Percentiles rank a stretch among this genome's conserved stretches.
Evolutionary conservation across 2,888 invertebrate species (phyloP).

Genomic region (Volucella zonaria): DNA sequence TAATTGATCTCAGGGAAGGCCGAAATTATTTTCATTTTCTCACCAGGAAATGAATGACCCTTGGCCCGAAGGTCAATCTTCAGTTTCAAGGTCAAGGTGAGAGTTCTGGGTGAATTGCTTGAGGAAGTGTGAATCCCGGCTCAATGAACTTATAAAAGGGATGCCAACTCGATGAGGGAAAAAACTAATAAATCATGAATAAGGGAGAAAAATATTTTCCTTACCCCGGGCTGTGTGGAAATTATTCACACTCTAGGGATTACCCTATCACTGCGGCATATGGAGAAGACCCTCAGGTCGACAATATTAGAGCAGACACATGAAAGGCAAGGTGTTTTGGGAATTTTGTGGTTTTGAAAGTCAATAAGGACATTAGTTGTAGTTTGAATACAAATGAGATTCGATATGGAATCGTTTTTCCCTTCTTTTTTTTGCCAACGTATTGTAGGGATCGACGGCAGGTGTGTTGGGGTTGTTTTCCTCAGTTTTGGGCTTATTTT

Average conservation of each 20-base stretch:
- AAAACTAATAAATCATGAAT: slow-evolving; percentile 39
- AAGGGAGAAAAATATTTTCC: slow-evolving; percentile 10
- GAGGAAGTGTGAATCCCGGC: slow-evolving; percentile 21
- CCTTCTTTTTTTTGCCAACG: no score
- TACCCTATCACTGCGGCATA: slow-evolving; percentile 33
- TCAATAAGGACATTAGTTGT: slow-evolving; percentile 61
- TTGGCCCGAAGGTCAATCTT: slow-evolving; percentile 16
- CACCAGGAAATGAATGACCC: slow-evolving; percentile 16
- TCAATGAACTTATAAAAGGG: slow-evolving; percentile 13
- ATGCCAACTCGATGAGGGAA: slow-evolving; percentile 5
- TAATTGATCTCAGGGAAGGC: neutral
- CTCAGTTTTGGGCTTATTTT: no score
- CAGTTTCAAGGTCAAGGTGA: neutral
- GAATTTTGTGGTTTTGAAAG: slow-evolving; percentile 48
- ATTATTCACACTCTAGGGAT: slow-evolving; percentile 57
- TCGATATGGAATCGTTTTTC: neutral
- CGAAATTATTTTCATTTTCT: slow-evolving; percentile 15
- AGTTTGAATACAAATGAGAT: slow-evolving; percentile 64
- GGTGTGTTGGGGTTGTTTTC: no score
- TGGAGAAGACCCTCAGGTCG: slow-evolving; percentile 28
- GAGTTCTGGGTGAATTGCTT: neutral
- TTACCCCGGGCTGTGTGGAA: slow-evolving; percentile 1
- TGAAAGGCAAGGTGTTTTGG: slow-evolving; percentile 11
- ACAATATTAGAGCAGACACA: slow-evolving; percentile 15
- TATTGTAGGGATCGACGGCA: no score